Conservation (phyloP, 1,140 invertebrate genomes). For the Leptopilina boulardi region DNA sequence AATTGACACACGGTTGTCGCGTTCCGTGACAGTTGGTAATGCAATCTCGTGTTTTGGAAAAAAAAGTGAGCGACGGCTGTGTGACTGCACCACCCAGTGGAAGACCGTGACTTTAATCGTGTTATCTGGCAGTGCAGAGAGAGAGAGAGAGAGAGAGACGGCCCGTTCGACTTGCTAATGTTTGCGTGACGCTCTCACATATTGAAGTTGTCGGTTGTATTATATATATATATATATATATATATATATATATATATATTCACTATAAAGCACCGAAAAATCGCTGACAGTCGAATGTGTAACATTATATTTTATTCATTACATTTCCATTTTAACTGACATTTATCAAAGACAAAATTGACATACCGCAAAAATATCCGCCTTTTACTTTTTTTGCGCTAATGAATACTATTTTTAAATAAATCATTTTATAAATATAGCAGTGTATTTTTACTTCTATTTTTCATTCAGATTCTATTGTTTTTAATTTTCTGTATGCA, state of each 20-base stretch:
- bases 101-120: slow-evolving; percentile 47
- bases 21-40: slow-evolving; percentile 47
- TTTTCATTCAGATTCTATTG: too few species aligned
- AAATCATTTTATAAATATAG: too few species aligned
- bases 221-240: too few species aligned
- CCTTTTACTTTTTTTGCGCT: neutral
- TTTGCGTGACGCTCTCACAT: slow-evolving; percentile 32
- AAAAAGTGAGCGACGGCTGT: slow-evolving; percentile 44
- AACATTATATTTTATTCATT: slow-evolving; percentile 18
- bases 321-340: slow-evolving; percentile 24
- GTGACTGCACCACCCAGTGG: slow-evolving; percentile 40
- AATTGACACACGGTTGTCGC: slow-evolving; percentile 40
- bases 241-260: too few species aligned
- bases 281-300: slow-evolving; percentile 2
- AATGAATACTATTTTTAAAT: neutral
- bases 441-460: too few species aligned
- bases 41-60: slow-evolving; percentile 49
- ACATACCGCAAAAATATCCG: neutral
- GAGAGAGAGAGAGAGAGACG: slow-evolving; percentile 38
- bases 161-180: slow-evolving; percentile 38
- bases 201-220: slow-evolving; percentile 28
- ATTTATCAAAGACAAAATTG: neutral
- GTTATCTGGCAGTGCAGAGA: slow-evolving; percentile 42
- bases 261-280: slow-evolving; percentile 36
- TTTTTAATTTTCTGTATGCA: too few species aligned